Evolutionary conservation across 2,113 vertebrate species (phyloP).

Genomic region (Cheilinus undulatus): DNA sequence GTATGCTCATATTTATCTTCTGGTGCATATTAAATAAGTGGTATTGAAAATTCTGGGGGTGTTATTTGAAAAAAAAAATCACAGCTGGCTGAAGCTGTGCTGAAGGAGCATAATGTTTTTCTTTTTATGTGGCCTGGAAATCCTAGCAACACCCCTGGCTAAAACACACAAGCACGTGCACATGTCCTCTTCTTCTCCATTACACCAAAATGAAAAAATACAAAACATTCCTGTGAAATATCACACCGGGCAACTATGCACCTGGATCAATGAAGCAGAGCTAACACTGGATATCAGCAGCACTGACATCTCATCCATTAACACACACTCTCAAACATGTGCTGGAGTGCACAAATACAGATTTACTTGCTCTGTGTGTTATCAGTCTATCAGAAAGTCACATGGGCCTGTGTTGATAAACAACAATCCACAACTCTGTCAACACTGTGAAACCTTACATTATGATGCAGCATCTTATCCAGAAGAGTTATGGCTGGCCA

Average conservation of each 20-base stretch:
- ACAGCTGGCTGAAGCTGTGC: no score
- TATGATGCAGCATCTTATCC: slow-evolving; percentile 1
- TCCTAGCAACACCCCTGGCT: no score
- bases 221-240: slow-evolving; percentile 43
- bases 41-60: no score
- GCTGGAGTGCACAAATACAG: background rate
- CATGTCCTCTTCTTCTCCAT: background rate
- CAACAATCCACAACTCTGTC: slow-evolving; percentile 27
- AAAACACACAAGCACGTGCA: slow-evolving; percentile 6
- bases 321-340: slow-evolving; percentile 34
- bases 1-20: no score
- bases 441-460: no score
- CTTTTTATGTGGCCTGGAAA: no score
- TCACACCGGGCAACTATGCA: slow-evolving; percentile 26
- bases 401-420: slow-evolving; percentile 36
- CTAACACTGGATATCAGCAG: slow-evolving; percentile 39
- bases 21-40: no score
- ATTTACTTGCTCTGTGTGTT: slow-evolving; percentile 69
- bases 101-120: no score
- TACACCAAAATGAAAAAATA: slow-evolving; percentile 24
- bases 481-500: slow-evolving; percentile 3
- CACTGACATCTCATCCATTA: slow-evolving; percentile 54
- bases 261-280: slow-evolving; percentile 49
- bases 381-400: slow-evolving; percentile 44
- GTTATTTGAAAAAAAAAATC: no score